Percentiles rank a stretch among this genome's conserved stretches.
Evolutionary conservation across 2,888 invertebrate species (phyloP).

Genomic region (Nomada fabriciana): DNA sequence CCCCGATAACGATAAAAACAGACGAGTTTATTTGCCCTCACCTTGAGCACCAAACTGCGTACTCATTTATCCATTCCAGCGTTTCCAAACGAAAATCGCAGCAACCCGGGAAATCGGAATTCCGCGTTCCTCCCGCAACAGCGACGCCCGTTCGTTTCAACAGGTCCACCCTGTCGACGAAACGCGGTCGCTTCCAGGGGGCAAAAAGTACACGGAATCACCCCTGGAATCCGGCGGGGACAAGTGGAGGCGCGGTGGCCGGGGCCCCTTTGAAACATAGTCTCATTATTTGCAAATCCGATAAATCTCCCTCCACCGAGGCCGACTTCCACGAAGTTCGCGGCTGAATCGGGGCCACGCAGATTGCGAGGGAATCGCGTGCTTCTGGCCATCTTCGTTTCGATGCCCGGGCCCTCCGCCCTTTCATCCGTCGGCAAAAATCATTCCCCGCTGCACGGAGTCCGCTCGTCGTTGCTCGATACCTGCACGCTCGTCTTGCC

Average conservation of each 20-base stretch:
- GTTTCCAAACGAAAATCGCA: no score
- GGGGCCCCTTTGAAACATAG: slow-evolving; percentile 59
- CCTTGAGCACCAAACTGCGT: no score
- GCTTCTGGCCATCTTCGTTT: slow-evolving; percentile 66
- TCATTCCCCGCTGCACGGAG: slow-evolving; percentile 46
- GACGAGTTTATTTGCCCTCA: no score
- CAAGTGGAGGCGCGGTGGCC: slow-evolving; percentile 30
- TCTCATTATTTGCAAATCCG: slow-evolving; percentile 67
- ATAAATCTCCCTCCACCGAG: slow-evolving; percentile 52
- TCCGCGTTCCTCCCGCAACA: no score
- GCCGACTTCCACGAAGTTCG: slow-evolving; percentile 53
- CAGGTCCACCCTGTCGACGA: neutral
- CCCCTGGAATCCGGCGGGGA: slow-evolving; percentile 28
- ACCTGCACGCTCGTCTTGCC: slow-evolving; percentile 43
- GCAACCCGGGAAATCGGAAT: no score
- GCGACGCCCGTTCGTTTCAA: neutral
- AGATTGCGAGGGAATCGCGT: slow-evolving; percentile 65
- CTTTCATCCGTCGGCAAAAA: slow-evolving; percentile 66
- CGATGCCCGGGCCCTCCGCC: slow-evolving; percentile 57
- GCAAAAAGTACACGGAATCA: slow-evolving; percentile 36
- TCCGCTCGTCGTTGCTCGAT: slow-evolving; percentile 38
- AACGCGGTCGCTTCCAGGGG: neutral
- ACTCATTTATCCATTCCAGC: no score
- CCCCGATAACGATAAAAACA: no score
- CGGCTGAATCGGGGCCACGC: slow-evolving; percentile 47